Conservation (phyloP, 2,888 invertebrate species). For the Crioceris asparagi region DNA sequence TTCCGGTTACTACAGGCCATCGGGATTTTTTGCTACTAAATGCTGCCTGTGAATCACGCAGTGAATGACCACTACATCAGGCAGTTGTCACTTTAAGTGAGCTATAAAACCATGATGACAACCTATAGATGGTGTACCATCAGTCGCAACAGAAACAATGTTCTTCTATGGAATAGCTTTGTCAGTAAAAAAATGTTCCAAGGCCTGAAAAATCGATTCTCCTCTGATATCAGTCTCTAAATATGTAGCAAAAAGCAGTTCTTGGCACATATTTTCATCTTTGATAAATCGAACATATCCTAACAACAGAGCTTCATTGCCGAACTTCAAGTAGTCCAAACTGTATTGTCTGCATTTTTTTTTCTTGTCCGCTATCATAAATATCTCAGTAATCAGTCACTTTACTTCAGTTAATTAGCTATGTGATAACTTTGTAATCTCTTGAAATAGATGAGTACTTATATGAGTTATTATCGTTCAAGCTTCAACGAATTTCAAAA, state of each 20-base stretch:
- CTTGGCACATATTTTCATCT: slow-evolving; percentile 29
- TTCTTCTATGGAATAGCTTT: slow-evolving; percentile 10
- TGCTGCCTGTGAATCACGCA: slow-evolving; percentile 7
- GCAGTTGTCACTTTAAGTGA: slow-evolving; percentile 3
- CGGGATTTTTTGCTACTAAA: too few species aligned
- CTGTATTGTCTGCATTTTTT: too few species aligned
- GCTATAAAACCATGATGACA: slow-evolving; percentile 6
- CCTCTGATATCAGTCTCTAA: slow-evolving; percentile 30
- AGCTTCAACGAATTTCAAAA: too few species aligned
- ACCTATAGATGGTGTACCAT: slow-evolving; percentile 4
- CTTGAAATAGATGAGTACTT: too few species aligned
- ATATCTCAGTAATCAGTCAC: too few species aligned
- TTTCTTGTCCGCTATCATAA: too few species aligned
- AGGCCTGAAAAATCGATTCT: slow-evolving; percentile 25
- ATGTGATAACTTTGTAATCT: too few species aligned
- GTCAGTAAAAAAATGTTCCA: slow-evolving; percentile 13
- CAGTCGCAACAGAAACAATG: slow-evolving; percentile 4
- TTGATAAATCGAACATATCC: slow-evolving; percentile 38
- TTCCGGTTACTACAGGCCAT: too few species aligned
- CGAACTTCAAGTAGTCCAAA: slow-evolving; percentile 4
- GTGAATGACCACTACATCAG: slow-evolving; percentile 3
- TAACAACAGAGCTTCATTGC: slow-evolving; percentile 28
- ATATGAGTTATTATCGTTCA: too few species aligned
- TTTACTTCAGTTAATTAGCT: too few species aligned
- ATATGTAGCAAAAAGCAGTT: slow-evolving; percentile 28